These are phyloP conservation scores for Lepidothrix coronata DNA, from an alignment of 2,113 vertebrate species.

Conservation along the genomic window DNA sequence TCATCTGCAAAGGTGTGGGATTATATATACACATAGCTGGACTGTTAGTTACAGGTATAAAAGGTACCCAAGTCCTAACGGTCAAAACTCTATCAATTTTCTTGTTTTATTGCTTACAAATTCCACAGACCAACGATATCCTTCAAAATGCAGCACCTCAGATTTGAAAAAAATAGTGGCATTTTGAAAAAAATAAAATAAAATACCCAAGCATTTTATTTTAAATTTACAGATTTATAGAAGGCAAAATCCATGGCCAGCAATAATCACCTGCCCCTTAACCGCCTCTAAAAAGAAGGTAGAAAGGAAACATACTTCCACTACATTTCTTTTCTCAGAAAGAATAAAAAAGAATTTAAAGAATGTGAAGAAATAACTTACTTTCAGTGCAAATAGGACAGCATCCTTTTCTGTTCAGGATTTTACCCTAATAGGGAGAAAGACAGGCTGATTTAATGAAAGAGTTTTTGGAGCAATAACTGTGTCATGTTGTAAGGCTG, in stretches of 20 bases:
- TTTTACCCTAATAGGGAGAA: conserved; percentile 89
- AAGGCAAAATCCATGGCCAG: not conserved
- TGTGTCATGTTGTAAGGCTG: conserved; percentile 20
- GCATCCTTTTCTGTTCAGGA: conserved; percentile 97
- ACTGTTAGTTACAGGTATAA: not conserved
- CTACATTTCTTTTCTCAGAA: not conserved
- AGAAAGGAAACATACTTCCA: not conserved
- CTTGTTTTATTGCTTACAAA: not conserved
- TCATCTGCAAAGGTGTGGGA: not conserved
- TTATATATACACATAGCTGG: not conserved
- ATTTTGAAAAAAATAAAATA: not conserved
- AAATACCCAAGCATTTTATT: not conserved
- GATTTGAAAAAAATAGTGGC: not conserved
- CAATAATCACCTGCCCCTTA: not conserved
- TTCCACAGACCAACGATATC: not conserved
- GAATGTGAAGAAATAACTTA: conserved; percentile 83
- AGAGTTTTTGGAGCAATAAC: not conserved
- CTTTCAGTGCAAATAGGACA: conserved; percentile 99
- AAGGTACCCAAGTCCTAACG: not conserved
- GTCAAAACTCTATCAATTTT: not conserved
- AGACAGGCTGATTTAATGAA: conserved; percentile 58
- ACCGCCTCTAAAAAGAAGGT: not conserved
- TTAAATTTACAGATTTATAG: not conserved
- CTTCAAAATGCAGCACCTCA: not conserved
- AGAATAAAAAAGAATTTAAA: not conserved